Conservation (phyloP, 2,888 invertebrate genomes). For the Lasioglossum oenotherae region DNA sequence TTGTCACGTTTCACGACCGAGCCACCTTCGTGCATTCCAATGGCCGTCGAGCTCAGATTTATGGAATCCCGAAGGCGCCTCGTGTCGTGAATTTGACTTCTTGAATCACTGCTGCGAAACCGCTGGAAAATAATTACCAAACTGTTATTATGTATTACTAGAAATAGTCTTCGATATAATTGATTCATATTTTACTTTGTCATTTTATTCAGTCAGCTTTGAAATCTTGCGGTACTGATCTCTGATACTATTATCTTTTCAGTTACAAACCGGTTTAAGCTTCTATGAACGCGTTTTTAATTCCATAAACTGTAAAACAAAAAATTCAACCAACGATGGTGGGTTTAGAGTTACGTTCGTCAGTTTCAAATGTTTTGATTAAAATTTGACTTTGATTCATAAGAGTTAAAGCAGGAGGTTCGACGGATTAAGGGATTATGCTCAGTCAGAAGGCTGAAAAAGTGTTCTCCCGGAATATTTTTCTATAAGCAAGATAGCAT, state of each 20-base stretch:
- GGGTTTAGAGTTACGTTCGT: background rate
- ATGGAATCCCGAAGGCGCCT: conserved; percentile 15
- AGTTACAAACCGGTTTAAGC: background rate
- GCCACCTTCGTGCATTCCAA: conserved; percentile 35
- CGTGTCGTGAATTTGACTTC: background rate
- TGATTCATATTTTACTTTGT: background rate
- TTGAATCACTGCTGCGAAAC: background rate
- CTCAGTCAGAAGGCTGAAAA: background rate
- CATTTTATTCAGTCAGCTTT: background rate
- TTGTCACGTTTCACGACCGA: conserved; percentile 18
- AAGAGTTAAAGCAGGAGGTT: background rate
- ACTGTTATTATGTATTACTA: background rate
- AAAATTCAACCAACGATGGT: background rate
- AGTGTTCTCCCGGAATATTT: background rate
- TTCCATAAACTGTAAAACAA: background rate
- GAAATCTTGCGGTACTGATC: background rate
- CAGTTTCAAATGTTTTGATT: background rate
- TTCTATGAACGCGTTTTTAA: background rate
- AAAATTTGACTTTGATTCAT: background rate
- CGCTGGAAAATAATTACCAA: background rate
- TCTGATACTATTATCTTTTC: background rate
- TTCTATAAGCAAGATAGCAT: background rate
- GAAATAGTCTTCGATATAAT: background rate
- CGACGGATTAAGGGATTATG: background rate
- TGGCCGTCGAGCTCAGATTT: conserved; percentile 36